Conservation (phyloP, 2,888 invertebrate genomes). For the Callosobruchus maculatus region DNA sequence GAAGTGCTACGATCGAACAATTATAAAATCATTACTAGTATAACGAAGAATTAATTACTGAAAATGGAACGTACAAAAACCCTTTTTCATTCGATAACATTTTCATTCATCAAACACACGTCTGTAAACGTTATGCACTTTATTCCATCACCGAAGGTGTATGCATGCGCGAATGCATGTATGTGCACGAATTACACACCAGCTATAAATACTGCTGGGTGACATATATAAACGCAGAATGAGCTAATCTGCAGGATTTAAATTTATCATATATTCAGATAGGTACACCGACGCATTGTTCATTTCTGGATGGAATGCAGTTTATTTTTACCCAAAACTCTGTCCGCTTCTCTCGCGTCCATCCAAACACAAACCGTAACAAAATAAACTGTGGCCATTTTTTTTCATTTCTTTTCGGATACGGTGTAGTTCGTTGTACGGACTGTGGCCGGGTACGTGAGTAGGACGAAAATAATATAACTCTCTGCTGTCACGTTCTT, state of each 20-base stretch:
- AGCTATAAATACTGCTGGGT: neutral
- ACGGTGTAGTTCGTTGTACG: neutral
- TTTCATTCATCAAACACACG: too few relatives aligned
- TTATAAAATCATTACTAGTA: too few relatives aligned
- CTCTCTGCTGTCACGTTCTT: neutral
- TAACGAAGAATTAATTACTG: too few relatives aligned
- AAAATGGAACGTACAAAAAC: too few relatives aligned
- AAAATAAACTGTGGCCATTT: neutral
- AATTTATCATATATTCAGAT: constrained; percentile 24
- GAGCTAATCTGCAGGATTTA: constrained; percentile 21
- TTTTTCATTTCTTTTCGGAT: neutral
- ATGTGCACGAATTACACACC: neutral
- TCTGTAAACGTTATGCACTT: neutral
- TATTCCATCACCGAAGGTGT: neutral
- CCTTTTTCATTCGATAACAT: too few relatives aligned
- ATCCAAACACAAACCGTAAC: neutral
- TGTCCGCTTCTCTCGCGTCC: neutral
- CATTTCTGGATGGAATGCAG: neutral
- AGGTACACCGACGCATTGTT: neutral
- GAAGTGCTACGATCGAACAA: too few relatives aligned
- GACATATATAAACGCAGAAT: constrained; percentile 6
- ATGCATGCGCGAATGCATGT: neutral
- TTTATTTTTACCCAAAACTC: neutral
- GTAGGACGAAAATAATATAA: neutral
- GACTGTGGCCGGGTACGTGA: neutral